Evolutionary conservation across 2,888 invertebrate species (phyloP), one percentile per base, ranked within the genome.

Genomic region (Allolobophora icterica): DNA sequence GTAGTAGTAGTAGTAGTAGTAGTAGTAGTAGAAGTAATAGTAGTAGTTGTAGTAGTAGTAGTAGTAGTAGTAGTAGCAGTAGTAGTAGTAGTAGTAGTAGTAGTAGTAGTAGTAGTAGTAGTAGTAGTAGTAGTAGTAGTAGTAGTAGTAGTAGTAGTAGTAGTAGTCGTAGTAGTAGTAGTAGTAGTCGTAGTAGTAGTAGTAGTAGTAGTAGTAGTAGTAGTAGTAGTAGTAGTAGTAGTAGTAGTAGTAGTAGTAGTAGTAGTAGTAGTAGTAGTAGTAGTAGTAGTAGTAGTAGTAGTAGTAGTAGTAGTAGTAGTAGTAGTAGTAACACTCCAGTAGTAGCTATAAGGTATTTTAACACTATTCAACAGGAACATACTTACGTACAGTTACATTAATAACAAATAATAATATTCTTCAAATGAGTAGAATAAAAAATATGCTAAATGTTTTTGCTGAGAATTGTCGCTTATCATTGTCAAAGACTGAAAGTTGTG

Each of bases 191-290:
- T n/a, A n/a, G n/a, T n/a, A n/a, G n/a, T n/a, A n/a, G n/a, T n/a
- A n/a, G n/a, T 89, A 89, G 35, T 90, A 90, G 90, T 90, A 38
- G 90, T 90, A 90, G 90, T 90, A 89, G 90, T 90, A 90, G 90
- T 90, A 38, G 90, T 89, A 90, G 90, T 90, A 89, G 35, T 90
- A 90, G 90, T 90, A 5, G 90, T 90, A 90, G 90, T 90, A 89
- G 89, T 90, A 90, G 89, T 90, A 40, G 90, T 90, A 90, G 90
- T 33, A 38, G 4, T 90, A 90, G 89, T 90, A 89, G 87, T 90
- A 90, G 4, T 90, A 89, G 90, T 90, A 90, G 89, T 90, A 15
- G 35, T 90, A 90, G 90, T 90, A 90, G 90, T 1, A 90, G 90
- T 90, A 89, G 3, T 90, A 90, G 90, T 90, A 89, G 87, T 90